Evolutionary conservation across 2,888 invertebrate genomes (phyloP).

Genomic region (Ptychoptera contaminata): DNA sequence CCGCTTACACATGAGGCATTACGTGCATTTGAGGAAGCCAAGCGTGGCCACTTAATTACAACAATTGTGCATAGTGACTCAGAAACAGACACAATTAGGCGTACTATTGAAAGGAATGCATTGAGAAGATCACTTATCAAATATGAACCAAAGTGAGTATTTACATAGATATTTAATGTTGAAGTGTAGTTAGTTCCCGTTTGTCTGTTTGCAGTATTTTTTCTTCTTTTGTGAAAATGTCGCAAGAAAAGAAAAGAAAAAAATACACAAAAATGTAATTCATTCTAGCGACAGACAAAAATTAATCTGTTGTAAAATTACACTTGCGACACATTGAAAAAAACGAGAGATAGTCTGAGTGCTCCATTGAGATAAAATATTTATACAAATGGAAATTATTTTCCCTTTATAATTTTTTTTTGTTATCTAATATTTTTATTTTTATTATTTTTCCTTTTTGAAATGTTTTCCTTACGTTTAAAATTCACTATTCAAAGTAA

Average conservation of each 20-base stretch:
- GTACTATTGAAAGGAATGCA: constrained; percentile 72
- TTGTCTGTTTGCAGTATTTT: no score
- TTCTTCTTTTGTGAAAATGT: no score
- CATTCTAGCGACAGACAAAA: no score
- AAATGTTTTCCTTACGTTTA: not conserved
- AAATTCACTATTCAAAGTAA: not conserved
- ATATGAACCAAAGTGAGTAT: constrained; percentile 35
- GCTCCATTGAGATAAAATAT: no score
- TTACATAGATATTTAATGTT: no score
- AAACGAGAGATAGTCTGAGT: no score
- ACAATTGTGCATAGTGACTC: constrained; percentile 19
- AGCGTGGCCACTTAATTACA: constrained; percentile 33
- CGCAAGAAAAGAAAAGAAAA: no score
- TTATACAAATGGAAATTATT: no score
- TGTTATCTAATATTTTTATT: not conserved
- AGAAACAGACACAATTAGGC: constrained; percentile 50
- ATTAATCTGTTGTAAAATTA: no score
- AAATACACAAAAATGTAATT: no score
- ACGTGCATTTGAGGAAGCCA: constrained; percentile 49
- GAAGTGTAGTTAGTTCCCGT: not conserved
- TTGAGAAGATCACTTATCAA: constrained; percentile 62
- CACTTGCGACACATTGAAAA: no score
- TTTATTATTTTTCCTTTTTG: not conserved
- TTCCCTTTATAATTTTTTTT: no score
- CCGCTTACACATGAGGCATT: constrained; percentile 60